These are phyloP conservation scores for Sceloporus undulatus DNA, from an alignment of 2,113 vertebrate genomes.

Conservation along the genomic window DNA sequence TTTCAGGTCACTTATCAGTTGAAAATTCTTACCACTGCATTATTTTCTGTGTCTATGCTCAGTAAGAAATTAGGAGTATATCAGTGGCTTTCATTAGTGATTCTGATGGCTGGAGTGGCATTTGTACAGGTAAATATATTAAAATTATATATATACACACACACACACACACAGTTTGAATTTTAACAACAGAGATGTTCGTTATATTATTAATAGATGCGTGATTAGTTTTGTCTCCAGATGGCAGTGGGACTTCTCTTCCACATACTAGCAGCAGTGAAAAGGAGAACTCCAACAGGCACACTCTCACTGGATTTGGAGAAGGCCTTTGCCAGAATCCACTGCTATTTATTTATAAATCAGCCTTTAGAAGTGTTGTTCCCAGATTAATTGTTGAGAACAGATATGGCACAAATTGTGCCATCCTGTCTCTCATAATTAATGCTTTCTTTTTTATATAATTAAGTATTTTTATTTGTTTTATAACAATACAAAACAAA, in stretches of 20 bases:
- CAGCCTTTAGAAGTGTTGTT: not conserved
- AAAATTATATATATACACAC: too few species aligned
- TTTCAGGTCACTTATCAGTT: conserved; percentile 96
- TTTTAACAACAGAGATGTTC: not conserved
- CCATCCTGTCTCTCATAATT: not conserved
- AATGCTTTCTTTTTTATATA: not conserved
- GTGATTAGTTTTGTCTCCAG: not conserved
- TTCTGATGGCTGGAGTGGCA: conserved; percentile 94
- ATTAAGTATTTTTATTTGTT: too few species aligned
- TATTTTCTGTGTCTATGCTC: conserved; percentile 98
- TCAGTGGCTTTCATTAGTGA: conserved; percentile 95
- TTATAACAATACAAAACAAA: too few species aligned
- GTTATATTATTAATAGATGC: not conserved
- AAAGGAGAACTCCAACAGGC: not conserved
- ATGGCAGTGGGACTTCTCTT: too few species aligned
- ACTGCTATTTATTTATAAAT: not conserved
- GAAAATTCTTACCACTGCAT: conserved; percentile 97
- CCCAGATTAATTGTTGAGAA: not conserved
- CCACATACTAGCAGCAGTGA: not conserved
- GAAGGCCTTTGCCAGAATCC: not conserved
- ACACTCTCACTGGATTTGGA: not conserved
- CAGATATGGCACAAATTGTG: not conserved
- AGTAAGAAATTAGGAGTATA: conserved; percentile 90
- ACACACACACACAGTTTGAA: not conserved
- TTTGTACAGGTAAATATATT: conserved; percentile 90